Conservation (phyloP, 1,140 invertebrate genomes). For the Magallana gigas region DNA sequence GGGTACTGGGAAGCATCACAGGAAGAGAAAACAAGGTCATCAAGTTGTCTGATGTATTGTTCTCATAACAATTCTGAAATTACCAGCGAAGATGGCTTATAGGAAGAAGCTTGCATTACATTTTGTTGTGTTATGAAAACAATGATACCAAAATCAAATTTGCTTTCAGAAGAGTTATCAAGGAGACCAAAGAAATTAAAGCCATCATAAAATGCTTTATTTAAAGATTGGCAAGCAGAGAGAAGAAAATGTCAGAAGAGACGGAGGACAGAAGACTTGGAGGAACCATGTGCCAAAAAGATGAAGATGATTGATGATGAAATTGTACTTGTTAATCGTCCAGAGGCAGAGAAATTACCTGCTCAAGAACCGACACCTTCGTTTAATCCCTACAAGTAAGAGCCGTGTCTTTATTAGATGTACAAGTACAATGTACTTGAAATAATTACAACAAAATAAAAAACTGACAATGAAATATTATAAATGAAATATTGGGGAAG, state of each 20-base stretch:
- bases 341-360: neutral
- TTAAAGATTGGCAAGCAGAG: neutral
- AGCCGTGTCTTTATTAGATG: too few species aligned
- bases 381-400: conserved; percentile 15
- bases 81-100: too few species aligned
- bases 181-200: neutral
- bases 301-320: neutral
- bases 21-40: neutral
- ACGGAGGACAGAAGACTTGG: neutral
- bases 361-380: neutral
- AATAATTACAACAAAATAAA: too few species aligned
- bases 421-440: too few species aligned
- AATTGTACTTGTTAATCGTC: neutral
- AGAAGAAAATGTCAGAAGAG: neutral
- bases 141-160: too few species aligned
- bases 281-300: neutral
- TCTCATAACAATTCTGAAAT: neutral
- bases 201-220: neutral
- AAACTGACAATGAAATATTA: too few species aligned
- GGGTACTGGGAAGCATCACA: neutral
- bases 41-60: neutral
- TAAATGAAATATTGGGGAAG: too few species aligned
- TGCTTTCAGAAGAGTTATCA: too few species aligned
- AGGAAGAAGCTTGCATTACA: too few species aligned
- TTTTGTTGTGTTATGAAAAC: too few species aligned